A percentile compares a stretch with the other conserved stretches of the same genome.
These are phyloP conservation scores for Cardinalis cardinalis DNA, from an alignment of 2,113 vertebrate species.

Conservation along the genomic window DNA sequence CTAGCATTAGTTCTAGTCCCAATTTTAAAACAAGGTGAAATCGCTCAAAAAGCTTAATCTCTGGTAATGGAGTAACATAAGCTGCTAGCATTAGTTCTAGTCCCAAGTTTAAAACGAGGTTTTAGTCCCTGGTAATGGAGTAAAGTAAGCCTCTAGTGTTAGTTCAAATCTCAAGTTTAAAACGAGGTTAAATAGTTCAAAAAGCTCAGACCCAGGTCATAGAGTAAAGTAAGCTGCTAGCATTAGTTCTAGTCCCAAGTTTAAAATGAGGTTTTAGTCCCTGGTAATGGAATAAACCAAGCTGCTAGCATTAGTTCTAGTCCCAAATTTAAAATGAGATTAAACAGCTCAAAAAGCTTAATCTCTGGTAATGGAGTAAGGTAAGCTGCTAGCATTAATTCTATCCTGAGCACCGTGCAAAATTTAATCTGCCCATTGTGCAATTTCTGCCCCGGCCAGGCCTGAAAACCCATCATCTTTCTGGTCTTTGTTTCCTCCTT, in stretches of 20 bases:
- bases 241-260: not conserved
- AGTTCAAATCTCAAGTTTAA: not conserved
- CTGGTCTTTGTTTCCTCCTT: conserved; percentile 11
- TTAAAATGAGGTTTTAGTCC: not conserved
- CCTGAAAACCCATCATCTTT: not conserved
- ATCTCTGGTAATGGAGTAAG: not conserved
- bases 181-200: not conserved
- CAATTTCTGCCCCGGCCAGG: not conserved
- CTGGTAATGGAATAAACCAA: not conserved
- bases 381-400: not conserved
- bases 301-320: no score
- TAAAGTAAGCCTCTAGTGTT: fast-evolving
- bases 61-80: not conserved
- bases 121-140: not conserved
- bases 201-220: not conserved
- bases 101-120: not conserved
- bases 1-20: not conserved
- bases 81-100: not conserved
- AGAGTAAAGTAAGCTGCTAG: not conserved
- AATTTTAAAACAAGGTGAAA: not conserved
- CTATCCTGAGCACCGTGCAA: not conserved
- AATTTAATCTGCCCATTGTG: not conserved
- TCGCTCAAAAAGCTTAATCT: not conserved
- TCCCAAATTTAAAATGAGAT: not conserved
- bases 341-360: not conserved